Evolutionary conservation across 2,113 vertebrate species (phyloP), one percentile per base, ranked within the genome.

Genomic region (Vireo altiloquus): DNA sequence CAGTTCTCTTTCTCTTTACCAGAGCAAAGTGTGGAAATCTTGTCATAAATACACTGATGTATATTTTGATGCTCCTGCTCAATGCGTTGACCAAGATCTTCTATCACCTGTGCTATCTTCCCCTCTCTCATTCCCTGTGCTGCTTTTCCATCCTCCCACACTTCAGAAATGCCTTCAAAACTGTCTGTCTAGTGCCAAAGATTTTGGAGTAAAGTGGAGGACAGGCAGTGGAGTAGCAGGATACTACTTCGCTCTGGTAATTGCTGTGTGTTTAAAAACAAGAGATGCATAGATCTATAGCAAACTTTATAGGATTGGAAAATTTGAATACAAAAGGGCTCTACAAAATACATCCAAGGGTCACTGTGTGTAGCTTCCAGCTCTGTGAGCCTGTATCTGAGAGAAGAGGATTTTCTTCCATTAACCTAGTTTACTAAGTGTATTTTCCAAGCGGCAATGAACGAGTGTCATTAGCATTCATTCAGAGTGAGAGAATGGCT

Each of bases 401-500:
- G 70, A 74, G 86, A 75, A 72, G 56, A 80, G 59, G 64, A 33
- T 83, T 95, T 92, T 86, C 82, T 93, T 82, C 60, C 61, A 71
- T 74, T 95, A 96, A 75, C 85, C 94, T 83, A 93, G 39, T 95
- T 97, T 76, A n/a, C 71, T 30, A 53, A 88, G 49, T 19, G 79
- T 44, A 50, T 94, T 94, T 88, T 92, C 71, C 71, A 49, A 46
- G 79, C 0, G 0, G 87, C 56, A 83, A 16, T 56, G 85, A 86
- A 53, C 20, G 0, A 90, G 35, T 83, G 64, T 83, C 70, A 94
- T 96, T 97, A 97, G 90, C 82, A 91, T 97, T 96, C 94, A 92
- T n/a, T 40, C 24, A 21, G 59, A 74, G 94, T 75, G 92, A 93
- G 57, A 85, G 90, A 63, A 90, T 21, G 76, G 90, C 93, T 90